Conservation (phyloP, 2,888 invertebrate species). For the Ochropleura plecta region DNA sequence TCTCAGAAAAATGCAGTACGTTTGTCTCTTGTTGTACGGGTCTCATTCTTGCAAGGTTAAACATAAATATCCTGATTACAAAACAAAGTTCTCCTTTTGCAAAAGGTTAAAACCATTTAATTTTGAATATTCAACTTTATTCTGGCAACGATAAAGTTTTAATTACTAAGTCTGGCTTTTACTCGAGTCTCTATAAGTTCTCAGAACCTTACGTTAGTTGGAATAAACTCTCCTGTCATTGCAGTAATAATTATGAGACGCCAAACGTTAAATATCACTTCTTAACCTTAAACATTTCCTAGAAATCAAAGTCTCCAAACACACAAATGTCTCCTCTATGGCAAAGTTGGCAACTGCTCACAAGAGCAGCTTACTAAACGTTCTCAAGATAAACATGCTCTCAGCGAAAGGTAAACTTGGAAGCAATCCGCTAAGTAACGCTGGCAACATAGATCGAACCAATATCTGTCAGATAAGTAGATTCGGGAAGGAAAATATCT, state of each 20-base stretch:
- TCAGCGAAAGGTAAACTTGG: constrained; percentile 43
- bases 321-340: background rate
- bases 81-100: background rate
- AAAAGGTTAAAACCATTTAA: background rate
- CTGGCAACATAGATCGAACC: constrained; percentile 36
- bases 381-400: constrained; percentile 54
- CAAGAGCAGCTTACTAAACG: constrained; percentile 46
- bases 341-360: constrained; percentile 27
- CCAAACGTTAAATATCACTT: background rate
- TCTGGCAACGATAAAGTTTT: background rate
- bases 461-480: constrained; percentile 37
- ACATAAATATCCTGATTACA: background rate
- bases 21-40: background rate
- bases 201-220: background rate
- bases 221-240: background rate
- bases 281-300: background rate
- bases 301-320: constrained; percentile 5
- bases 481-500: constrained; percentile 29
- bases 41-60: no score
- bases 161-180: background rate
- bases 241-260: background rate
- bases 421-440: constrained; percentile 62
- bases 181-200: background rate
- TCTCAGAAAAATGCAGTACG: background rate
- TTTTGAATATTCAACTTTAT: background rate